These are phyloP conservation scores for Agonopterix subpropinquella DNA, from an alignment of 2,888 invertebrate species.

Conservation along the genomic window DNA sequence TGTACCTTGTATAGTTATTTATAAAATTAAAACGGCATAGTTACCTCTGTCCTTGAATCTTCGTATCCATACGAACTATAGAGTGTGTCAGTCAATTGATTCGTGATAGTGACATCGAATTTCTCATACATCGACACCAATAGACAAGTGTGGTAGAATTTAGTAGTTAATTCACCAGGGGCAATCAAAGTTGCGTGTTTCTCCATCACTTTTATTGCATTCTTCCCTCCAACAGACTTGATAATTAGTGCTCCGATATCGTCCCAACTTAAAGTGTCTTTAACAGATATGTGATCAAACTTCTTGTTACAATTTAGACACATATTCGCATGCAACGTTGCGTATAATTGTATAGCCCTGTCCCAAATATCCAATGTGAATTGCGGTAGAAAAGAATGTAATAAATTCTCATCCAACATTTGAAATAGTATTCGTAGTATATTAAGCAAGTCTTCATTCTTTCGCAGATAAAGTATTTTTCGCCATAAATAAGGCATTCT, in stretches of 20 bases:
- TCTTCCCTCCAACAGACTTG: constrained; percentile 75
- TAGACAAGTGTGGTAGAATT: constrained; percentile 77
- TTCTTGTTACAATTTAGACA: constrained; percentile 78
- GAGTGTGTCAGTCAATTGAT: constrained; percentile 52
- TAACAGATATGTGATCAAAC: constrained; percentile 58
- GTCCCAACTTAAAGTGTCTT: constrained; percentile 76
- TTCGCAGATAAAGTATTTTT: constrained; percentile 68
- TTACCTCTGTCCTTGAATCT: constrained; percentile 57
- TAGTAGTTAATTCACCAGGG: constrained; percentile 73
- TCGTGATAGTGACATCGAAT: constrained; percentile 45
- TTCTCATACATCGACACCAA: constrained; percentile 62
- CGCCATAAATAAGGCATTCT: constrained; percentile 79
- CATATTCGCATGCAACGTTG: constrained; percentile 70
- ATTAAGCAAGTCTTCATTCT: constrained; percentile 66
- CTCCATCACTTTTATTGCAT: constrained; percentile 73
- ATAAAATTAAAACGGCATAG: too few relatives aligned
- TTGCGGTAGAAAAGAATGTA: constrained; percentile 70
- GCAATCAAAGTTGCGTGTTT: constrained; percentile 73
- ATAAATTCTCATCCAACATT: constrained; percentile 72
- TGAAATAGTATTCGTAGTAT: constrained; percentile 76
- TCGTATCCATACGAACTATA: constrained; percentile 54
- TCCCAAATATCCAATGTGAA: constrained; percentile 78
- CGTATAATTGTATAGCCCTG: constrained; percentile 67
- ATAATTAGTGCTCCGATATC: constrained; percentile 75
- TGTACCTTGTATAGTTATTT: too few relatives aligned